Base-by-base conservation (phyloP, 2,113 vertebrate genomes). In the Zosterops japonicus region DNA sequence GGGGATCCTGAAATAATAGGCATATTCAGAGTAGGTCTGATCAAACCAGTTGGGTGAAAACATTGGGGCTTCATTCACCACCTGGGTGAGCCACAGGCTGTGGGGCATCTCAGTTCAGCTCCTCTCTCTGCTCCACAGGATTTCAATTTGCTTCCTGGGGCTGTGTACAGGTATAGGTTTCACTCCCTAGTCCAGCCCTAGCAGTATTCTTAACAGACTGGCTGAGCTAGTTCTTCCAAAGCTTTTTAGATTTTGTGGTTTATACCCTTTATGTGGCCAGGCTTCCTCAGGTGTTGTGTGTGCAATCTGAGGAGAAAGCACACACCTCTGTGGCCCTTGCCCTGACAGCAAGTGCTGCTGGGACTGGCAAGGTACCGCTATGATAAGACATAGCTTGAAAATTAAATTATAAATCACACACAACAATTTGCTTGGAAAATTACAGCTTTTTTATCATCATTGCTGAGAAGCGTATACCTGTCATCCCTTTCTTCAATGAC, bases 41-140 rank as follows among this genome's bases (percentile, higher is more conserved):
- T 96, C 72, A 89, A 94, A 94, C 89, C 83, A 56, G 83, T 81
- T 86, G 59, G 83, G 52, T 83, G 83, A 80, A 95, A 90, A 92
- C 2, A 3, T 1, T 39, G 76, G 46, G 35, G 46, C 36, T 93
- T 47, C 60, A 70, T 71, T 52, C 47, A 78, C 44, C 70, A 92
- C 35, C 50, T 89, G 79, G 35, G 56, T 11, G 9, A 95, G 42
- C 64, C 8, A 0, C 59, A 83, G 50, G 80, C 79, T 86, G 31
- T 72, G 55, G 33, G 76, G 47, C 75, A 70, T 77, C 91, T 89
- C 71, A 56, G 44, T 83, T 95, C 91, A 94, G 33, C 59, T 83
- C 42, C 76, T 29, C 6, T 3, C 57, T 94, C 35, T 78, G 24
- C 61, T 74, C 41, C 35, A 71, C 25, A 63, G 29, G 47, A 75